These are phyloP conservation scores for Dryomyza anilis DNA, from an alignment of 2,888 invertebrate species.

Conservation along the genomic window DNA sequence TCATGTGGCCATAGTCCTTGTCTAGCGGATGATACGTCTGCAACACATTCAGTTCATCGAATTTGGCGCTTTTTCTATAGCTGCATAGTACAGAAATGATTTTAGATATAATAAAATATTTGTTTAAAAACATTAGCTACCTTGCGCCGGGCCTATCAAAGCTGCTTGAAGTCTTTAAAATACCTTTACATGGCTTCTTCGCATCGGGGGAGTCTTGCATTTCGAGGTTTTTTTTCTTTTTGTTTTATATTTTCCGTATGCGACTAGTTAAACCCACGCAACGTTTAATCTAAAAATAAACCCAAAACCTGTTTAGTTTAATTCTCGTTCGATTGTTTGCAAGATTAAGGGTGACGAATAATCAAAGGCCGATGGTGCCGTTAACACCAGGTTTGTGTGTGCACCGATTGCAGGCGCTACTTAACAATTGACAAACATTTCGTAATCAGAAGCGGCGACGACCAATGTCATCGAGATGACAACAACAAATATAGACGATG, in stretches of 20 bases:
- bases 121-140: slow-evolving; percentile 40
- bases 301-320: too few relatives aligned
- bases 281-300: background rate
- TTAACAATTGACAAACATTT: slow-evolving; percentile 19
- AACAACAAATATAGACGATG: too few relatives aligned
- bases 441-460: slow-evolving; percentile 31
- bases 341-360: background rate
- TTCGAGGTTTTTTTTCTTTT: too few relatives aligned
- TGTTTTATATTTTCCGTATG: background rate
- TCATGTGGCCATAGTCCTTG: slow-evolving; percentile 99
- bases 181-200: slow-evolving; percentile 71
- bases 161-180: slow-evolving; percentile 90
- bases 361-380: too few relatives aligned
- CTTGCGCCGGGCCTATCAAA: slow-evolving; percentile 72
- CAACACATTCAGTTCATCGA: slow-evolving; percentile 98
- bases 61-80: slow-evolving; percentile 74
- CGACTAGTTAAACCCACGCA: background rate
- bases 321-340: background rate
- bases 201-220: slow-evolving; percentile 60
- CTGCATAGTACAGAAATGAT: slow-evolving; percentile 42
- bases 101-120: background rate
- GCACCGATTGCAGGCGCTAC: background rate
- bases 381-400: background rate
- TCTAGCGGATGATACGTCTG: slow-evolving; percentile 97
- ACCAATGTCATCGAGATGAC: background rate